Conservation (phyloP, 2,113 vertebrate genomes). For the Macaca nemestrina region DNA sequence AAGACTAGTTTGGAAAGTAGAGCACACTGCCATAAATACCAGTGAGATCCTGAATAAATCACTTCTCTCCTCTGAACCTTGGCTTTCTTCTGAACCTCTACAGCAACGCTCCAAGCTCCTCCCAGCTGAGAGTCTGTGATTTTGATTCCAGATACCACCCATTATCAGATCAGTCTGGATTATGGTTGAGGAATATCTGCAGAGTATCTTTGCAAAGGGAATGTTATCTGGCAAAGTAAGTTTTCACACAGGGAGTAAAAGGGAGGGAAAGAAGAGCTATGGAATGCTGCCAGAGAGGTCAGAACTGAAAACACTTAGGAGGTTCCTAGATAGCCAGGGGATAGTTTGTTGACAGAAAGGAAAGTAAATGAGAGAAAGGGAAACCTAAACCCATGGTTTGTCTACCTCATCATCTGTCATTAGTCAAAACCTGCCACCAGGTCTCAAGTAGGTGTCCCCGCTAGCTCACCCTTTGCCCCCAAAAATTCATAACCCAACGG, state of each 20-base stretch:
- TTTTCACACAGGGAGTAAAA: neutral
- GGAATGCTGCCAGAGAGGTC: neutral
- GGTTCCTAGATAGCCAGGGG: neutral
- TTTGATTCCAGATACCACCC: neutral
- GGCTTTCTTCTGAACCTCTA: no score
- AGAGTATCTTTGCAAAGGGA: neutral
- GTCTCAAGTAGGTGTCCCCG: fast-evolving
- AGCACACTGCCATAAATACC: no score
- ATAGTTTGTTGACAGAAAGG: neutral
- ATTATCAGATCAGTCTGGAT: neutral
- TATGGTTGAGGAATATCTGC: neutral
- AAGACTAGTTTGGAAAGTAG: neutral
- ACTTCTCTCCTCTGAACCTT: neutral
- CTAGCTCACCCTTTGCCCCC: neutral
- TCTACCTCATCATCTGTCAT: neutral
- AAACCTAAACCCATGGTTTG: neutral
- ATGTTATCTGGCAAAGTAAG: neutral
- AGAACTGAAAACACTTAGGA: neutral
- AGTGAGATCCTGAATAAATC: neutral
- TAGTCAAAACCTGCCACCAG: neutral
- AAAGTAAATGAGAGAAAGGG: neutral
- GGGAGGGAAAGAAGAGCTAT: neutral
- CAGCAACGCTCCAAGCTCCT: neutral
- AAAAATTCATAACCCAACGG: fast-evolving
- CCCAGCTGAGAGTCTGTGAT: neutral